phyloP scores from a whole-genome alignment of 2,113 vertebrate species.

The Zingel zingel region DNA sequence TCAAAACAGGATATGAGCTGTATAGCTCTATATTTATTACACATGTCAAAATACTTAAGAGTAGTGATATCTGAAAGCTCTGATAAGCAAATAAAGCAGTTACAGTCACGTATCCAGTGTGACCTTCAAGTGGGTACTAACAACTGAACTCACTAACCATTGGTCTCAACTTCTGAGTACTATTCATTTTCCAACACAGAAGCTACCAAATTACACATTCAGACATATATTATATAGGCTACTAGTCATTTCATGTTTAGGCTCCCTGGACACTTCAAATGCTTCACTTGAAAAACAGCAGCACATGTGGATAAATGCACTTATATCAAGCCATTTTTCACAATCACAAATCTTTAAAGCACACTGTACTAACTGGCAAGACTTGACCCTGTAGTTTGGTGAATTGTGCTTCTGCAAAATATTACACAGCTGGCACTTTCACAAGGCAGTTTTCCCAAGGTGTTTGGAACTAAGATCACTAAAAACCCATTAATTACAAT shows the following conservation, averaged over 20 bases:
- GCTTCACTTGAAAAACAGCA: not conserved
- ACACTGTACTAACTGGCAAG: not conserved
- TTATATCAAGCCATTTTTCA: not conserved
- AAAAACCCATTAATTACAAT: slow-evolving; percentile 57
- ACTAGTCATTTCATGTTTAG: not conserved
- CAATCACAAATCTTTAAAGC: not conserved
- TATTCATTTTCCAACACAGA: not conserved
- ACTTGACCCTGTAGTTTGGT: slow-evolving; percentile 1
- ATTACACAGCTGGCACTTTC: slow-evolving; percentile 52
- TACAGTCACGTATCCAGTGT: slow-evolving; percentile 64
- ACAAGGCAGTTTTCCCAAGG: slow-evolving; percentile 43
- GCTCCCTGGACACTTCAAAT: not conserved
- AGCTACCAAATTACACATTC: not conserved
- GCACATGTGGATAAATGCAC: not conserved
- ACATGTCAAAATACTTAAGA: slow-evolving; percentile 77
- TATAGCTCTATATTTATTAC: slow-evolving; percentile 77
- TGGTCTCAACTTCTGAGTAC: not conserved
- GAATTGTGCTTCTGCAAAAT: slow-evolving; percentile 39
- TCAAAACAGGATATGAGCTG: slow-evolving; percentile 85
- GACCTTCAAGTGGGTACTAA: slow-evolving; percentile 4
- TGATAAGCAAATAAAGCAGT: slow-evolving; percentile 67
- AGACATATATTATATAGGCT: not conserved
- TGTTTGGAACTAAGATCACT: slow-evolving; percentile 24
- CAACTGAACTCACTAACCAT: not conserved
- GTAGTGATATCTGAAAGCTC: slow-evolving; percentile 59